Base-by-base conservation (phyloP, 2,888 invertebrate genomes). In the Trachelus tabidus region DNA sequence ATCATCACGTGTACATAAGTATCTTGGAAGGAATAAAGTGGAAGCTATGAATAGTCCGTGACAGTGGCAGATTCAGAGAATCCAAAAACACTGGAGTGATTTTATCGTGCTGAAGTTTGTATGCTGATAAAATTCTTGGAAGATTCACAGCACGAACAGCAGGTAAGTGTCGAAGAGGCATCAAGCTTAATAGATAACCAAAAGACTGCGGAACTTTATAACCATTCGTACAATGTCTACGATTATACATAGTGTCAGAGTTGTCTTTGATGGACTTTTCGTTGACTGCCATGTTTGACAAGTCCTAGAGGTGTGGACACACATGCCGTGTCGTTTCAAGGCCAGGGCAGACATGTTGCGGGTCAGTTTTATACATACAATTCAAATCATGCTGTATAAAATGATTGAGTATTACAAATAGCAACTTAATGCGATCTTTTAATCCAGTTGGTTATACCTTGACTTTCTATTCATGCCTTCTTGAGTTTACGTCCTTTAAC, bases 341-440 rank as follows among this genome's bases (percentile, higher is more conserved):
- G 85, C 83, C 85, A 81, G 37, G 79, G 81, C 78, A 77, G 85
- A 85, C 84, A 85, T 85, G 81, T 85, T 85, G 83, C 79, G 56
- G 56, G 56, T 56, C 40, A 40, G 15, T 15, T 40, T 40, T 56
- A 56, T 23, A 56, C 23, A 56, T 23, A 2, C 23, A 23, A 40
- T 56, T 56, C 23, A 56, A 56, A 56, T 56, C 56, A 9, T 56
- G 9, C 56, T 9, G 56, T 56, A 23, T 1, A 23, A 23, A 56
- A 23, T 56, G 23, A 56, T 56, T 2, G 6, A 56, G 23, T 23
- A 23, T 15, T 9, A 56, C 0, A 23, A 2, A 9, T 23, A 9
- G 23, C 23, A 23, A 23, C 23, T 56, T 56, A 23, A 23, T 56
- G 23, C 56, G 9, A 56, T 56, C 6, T 56, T 23, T 23, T 56